Conservation (phyloP, 2,113 vertebrate genomes). For the Nestor notabilis region DNA sequence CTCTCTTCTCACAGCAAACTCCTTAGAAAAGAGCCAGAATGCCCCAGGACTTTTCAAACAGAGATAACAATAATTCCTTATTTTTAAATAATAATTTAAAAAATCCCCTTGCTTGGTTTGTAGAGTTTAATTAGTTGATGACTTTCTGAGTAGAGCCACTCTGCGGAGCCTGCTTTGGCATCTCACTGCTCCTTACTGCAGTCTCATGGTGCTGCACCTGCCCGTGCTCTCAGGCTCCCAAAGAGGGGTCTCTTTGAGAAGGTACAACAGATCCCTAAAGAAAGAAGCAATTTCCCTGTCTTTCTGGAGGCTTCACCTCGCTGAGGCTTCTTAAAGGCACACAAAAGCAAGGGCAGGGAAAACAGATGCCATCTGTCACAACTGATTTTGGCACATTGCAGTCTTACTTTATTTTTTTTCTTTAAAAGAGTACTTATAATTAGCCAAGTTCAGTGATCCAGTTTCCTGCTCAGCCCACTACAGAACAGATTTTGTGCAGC, state of each 20-base stretch:
- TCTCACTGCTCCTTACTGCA: neutral
- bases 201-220: neutral
- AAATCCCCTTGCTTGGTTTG: neutral
- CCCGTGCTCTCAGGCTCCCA: neutral
- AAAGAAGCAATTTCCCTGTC: neutral
- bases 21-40: neutral
- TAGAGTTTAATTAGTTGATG: neutral
- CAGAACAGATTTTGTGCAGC: neutral
- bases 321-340: neutral
- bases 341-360: neutral
- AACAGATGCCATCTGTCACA: conserved; percentile 28
- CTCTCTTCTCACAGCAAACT: neutral
- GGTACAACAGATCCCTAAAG: neutral
- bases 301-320: neutral
- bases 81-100: neutral
- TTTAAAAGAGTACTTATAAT: neutral
- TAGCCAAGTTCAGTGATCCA: neutral
- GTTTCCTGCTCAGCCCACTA: neutral
- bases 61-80: neutral
- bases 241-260: neutral
- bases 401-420: neutral
- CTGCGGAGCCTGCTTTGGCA: neutral
- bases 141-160: neutral
- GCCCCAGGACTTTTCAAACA: neutral
- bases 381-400: neutral